A percentile compares a stretch with the other conserved stretches of the same genome.
Conservation (phyloP, 2,888 invertebrate species). For the Nineta flava region DNA sequence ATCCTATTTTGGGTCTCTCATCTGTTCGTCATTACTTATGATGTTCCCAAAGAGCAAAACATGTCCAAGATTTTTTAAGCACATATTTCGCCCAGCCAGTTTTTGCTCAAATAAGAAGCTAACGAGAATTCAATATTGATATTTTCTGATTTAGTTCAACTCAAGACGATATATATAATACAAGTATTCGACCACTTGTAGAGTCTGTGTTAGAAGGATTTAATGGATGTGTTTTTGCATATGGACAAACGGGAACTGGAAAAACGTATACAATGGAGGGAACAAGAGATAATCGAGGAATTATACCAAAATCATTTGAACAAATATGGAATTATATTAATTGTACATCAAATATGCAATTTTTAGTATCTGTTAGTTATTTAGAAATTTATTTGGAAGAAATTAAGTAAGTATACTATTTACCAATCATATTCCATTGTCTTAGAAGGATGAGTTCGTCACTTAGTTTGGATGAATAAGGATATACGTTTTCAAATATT, state of each 20-base stretch:
- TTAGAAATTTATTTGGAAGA: slow-evolving; percentile 94
- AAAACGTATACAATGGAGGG: slow-evolving; percentile 68
- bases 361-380: slow-evolving; percentile 90
- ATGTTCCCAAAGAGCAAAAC: too few relatives aligned
- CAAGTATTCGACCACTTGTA: slow-evolving; percentile 87
- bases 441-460: too few relatives aligned
- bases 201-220: slow-evolving; percentile 93
- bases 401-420: slow-evolving; percentile 42
- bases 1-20: too few relatives aligned
- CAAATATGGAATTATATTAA: slow-evolving; percentile 93
- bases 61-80: too few relatives aligned
- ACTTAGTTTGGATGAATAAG: too few relatives aligned
- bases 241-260: slow-evolving; percentile 98
- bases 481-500: too few relatives aligned
- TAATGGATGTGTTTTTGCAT: slow-evolving; percentile 98
- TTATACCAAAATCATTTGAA: slow-evolving; percentile 91
- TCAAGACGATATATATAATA: slow-evolving; percentile 89
- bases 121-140: too few relatives aligned
- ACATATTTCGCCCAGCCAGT: too few relatives aligned
- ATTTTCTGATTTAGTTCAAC: slow-evolving; percentile 40
- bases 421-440: too few relatives aligned
- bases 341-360: slow-evolving; percentile 83
- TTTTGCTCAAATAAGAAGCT: too few relatives aligned
- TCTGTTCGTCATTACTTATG: too few relatives aligned
- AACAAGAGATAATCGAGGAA: slow-evolving; percentile 55